Evolutionary conservation across 2,797 vertebrate genomes (phyloP).

Genomic region (Poecilia picta): DNA sequence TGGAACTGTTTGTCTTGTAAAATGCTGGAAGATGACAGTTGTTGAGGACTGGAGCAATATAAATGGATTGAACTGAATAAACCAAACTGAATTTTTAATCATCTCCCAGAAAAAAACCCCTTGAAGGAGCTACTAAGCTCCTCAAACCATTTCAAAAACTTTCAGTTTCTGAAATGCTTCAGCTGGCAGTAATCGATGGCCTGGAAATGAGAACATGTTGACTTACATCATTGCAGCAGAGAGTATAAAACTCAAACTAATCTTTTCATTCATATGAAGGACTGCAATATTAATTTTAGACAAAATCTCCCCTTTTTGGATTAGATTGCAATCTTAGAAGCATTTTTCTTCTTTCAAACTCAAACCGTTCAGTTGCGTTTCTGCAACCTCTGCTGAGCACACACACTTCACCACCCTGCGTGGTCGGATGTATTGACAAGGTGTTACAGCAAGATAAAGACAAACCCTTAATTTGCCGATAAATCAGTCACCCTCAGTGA

Average conservation of each 20-base stretch:
- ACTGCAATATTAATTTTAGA: not conserved
- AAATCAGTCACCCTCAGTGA: constrained; percentile 26
- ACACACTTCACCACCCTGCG: constrained; percentile 11
- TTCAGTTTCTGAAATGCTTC: not conserved
- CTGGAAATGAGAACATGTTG: not conserved
- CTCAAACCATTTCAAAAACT: not conserved
- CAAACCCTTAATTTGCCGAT: constrained; percentile 28
- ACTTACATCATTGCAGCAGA: not conserved
- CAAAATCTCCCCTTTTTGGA: not conserved
- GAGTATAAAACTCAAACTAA: not conserved
- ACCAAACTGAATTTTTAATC: not conserved
- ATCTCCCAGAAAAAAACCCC: not conserved
- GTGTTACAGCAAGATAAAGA: constrained; percentile 35
- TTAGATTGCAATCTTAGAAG: not conserved
- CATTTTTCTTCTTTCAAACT: constrained; percentile 2
- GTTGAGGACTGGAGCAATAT: not conserved
- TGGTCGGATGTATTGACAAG: constrained; percentile 20
- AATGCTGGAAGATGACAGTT: not conserved
- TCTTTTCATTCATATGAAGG: not conserved
- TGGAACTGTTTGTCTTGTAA: not conserved
- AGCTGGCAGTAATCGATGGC: not conserved
- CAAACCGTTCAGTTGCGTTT: not conserved
- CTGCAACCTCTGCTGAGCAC: not conserved
- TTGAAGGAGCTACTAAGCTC: not conserved
- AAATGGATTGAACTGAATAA: not conserved